Evolutionary conservation across 2,113 vertebrate genomes (phyloP).

Genomic region (Formicarius rufipectus): DNA sequence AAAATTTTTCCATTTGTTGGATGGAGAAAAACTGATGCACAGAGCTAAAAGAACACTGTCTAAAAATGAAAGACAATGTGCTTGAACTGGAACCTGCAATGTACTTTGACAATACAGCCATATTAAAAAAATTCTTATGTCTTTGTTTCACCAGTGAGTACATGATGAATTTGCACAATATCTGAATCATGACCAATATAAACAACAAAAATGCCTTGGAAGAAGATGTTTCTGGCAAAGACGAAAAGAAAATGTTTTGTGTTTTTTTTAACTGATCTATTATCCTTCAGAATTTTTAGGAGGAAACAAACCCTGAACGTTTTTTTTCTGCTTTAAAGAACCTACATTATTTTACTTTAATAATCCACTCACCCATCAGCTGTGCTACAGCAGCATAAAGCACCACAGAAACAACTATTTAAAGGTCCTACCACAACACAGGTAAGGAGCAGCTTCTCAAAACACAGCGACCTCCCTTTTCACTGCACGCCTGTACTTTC

Average conservation of each 20-base stretch:
- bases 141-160: background rate
- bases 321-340: background rate
- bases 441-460: background rate
- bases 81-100: background rate
- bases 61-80: background rate
- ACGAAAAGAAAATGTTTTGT: fast-evolving
- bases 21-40: background rate
- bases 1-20: background rate
- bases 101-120: background rate
- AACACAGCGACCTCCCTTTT: background rate
- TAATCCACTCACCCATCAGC: background rate
- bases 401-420: background rate
- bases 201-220: background rate
- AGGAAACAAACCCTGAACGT: background rate
- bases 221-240: background rate
- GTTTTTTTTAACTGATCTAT: background rate
- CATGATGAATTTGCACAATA: background rate
- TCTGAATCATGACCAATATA: background rate
- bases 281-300: background rate
- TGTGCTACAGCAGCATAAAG: background rate
- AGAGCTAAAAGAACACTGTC: background rate
- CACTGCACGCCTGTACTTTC: fast-evolving
- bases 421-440: fast-evolving
- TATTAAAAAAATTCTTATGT: background rate
- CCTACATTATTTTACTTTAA: background rate